Percentiles rank a stretch among this genome's conserved stretches.
phyloP scores from a whole-genome alignment of 2,888 invertebrate genomes.

The Hydroisotoma schaefferi region DNA sequence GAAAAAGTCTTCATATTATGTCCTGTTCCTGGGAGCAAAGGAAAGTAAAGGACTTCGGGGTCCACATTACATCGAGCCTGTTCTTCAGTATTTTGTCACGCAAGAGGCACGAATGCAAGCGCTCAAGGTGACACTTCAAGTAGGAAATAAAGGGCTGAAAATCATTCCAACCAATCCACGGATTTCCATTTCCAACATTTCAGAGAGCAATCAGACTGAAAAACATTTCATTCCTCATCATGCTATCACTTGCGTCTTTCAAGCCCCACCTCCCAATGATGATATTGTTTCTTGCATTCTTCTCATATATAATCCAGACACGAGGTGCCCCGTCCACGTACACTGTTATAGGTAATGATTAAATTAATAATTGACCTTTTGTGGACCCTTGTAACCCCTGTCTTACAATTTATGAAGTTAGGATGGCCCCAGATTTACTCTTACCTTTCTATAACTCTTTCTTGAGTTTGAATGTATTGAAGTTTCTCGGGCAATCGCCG shows the following conservation, averaged over 20 bases:
- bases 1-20: constrained; percentile 86
- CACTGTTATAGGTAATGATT: constrained; percentile 79
- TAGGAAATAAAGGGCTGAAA: constrained; percentile 87
- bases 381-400: no score
- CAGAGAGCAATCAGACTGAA: constrained; percentile 59
- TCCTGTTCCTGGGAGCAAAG: constrained; percentile 92
- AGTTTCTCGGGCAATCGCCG: no score
- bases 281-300: constrained; percentile 92
- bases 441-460: no score
- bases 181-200: constrained; percentile 23
- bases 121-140: constrained; percentile 85
- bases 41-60: constrained; percentile 86
- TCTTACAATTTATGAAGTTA: neutral
- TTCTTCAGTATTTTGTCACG: constrained; percentile 76
- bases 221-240: constrained; percentile 93
- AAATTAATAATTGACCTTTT: neutral
- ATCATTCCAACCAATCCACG: constrained; percentile 66
- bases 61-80: constrained; percentile 78
- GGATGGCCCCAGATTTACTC: neutral
- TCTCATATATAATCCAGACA: constrained; percentile 87
- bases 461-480: no score
- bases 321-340: constrained; percentile 90
- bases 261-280: constrained; percentile 63
- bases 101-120: constrained; percentile 81
- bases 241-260: constrained; percentile 85